Base-by-base conservation (phyloP, 1,140 invertebrate genomes). In the Drosophila lacertosa region DNA sequence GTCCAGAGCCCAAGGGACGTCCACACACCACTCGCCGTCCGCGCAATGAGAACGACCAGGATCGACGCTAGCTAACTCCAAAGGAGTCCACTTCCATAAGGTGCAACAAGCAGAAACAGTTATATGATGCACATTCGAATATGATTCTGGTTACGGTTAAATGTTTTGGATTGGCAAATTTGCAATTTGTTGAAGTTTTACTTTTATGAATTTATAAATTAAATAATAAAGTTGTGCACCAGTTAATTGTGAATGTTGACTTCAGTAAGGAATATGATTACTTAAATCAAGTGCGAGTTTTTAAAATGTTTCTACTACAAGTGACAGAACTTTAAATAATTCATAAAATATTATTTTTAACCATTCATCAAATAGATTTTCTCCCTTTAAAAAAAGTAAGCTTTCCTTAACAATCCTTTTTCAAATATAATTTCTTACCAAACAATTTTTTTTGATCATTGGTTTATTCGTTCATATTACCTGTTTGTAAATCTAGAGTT, bases 161-260 rank as follows among this genome's bases (percentile, higher is more conserved):
- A 51, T 90, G 88, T 60, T 83, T 75, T 63, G 88, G 81, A 44
- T 55, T 64, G 42, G 67, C 83, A 47, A 50, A 62, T 53, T 68
- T 75, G 71, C 88, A 90, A 88, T 88, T 67, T 53, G 82, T 90
- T 74, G 86, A 90, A 75, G 70, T 90, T 47, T 45, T 90, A 62
- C 71, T 90, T 66, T 53, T 84, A 37, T 84, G 68, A 68, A 7
- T 20, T 11, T 13, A 10, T 16, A 22, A 50, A 57, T 53, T 20
- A 55, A 69, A 9, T 2, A 15, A 60, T 9, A 0, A 18, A 16
- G 10, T 35, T 53, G n/a, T 20, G 9, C 59, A 63, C 11, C 33
- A 35, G n/a, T 35, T 35, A 35, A 35, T 35, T 35, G 33, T 35
- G 7, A 9, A 26, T 7, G 26, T 35, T n/a, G n/a, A n/a, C n/a